Percentiles rank a stretch among this genome's conserved stretches.
Evolutionary conservation across 2,797 vertebrate species (phyloP).

Genomic region (Valencia hispanica): DNA sequence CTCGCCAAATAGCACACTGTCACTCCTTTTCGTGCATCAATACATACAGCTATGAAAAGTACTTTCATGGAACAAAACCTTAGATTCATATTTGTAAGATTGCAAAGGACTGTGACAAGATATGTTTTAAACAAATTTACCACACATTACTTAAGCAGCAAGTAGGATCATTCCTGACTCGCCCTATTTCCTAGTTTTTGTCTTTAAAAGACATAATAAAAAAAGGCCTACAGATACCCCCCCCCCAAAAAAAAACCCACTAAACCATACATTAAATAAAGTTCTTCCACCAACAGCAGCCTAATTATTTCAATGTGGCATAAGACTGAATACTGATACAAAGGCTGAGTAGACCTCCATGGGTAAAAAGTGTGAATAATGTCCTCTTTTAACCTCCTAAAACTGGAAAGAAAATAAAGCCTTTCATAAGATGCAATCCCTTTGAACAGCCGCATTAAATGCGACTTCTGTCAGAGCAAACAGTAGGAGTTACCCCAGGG

Average conservation of each 20-base stretch:
- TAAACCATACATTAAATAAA: not conserved
- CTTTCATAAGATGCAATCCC: not conserved
- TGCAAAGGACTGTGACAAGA: not conserved
- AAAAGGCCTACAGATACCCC: not conserved
- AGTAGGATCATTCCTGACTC: not conserved
- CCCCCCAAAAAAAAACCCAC: not conserved
- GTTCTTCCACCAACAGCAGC: not conserved
- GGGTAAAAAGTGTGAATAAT: not conserved
- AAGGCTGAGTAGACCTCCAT: no score
- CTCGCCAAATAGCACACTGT: not conserved
- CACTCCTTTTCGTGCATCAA: not conserved
- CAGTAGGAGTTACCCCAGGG: not conserved
- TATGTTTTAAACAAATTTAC: not conserved
- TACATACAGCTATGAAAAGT: not conserved
- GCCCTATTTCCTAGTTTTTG: not conserved
- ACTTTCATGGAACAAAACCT: not conserved
- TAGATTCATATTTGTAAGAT: not conserved
- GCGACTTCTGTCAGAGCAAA: not conserved
- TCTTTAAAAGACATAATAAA: not conserved
- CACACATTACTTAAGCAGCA: not conserved
- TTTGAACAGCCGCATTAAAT: not conserved
- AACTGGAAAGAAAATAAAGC: not conserved
- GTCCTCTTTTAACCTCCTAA: not conserved
- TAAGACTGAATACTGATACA: not conserved
- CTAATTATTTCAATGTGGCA: not conserved